Evolutionary conservation across 2,888 invertebrate genomes (phyloP).

Genomic region (Prenolepis imparis): DNA sequence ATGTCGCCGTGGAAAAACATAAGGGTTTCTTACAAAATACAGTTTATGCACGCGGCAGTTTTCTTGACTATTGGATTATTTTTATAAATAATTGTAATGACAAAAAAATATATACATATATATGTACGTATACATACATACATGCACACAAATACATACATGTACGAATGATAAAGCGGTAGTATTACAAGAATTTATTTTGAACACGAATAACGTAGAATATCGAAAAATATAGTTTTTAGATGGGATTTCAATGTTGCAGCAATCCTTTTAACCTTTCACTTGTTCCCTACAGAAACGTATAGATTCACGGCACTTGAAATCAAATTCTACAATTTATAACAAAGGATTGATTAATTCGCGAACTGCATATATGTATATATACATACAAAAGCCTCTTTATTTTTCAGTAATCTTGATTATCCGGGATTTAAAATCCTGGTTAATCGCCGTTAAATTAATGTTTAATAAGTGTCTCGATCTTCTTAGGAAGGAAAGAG

Average conservation of each 20-base stretch:
- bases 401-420: not conserved
- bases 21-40: not conserved
- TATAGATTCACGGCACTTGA: constrained; percentile 17
- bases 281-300: not conserved
- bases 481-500: not conserved
- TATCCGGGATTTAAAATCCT: not conserved
- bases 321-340: constrained; percentile 24
- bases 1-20: not conserved
- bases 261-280: constrained; percentile 14
- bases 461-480: not conserved
- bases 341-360: constrained; percentile 18
- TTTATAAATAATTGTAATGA: not conserved
- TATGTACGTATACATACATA: too few species aligned
- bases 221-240: constrained; percentile 1
- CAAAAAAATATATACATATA: not conserved
- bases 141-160: not conserved
- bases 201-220: not conserved
- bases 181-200: not conserved
- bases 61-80: not conserved
- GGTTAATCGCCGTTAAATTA: not conserved
- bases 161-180: not conserved
- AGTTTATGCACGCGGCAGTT: not conserved
- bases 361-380: not conserved
- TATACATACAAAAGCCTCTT: not conserved
- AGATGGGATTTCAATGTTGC: constrained; percentile 18